phyloP scores from a whole-genome alignment of 2,797 vertebrate species.

The Bradypodion pumilum region DNA sequence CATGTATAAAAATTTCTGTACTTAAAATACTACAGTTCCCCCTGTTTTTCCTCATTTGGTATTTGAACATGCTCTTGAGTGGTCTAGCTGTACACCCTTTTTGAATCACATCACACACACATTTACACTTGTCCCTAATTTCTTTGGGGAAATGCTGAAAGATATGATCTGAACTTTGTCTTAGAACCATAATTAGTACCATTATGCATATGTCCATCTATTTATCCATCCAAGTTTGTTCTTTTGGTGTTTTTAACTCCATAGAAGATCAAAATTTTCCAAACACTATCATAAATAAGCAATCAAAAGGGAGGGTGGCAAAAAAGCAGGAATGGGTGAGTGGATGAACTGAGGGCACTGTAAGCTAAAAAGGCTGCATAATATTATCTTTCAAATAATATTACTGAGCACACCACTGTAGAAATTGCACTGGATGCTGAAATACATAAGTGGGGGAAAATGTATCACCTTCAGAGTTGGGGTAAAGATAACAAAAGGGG shows the following conservation, averaged over 20 bases:
- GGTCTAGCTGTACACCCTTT: too few species aligned
- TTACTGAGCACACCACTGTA: neutral
- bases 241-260: neutral
- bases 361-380: neutral
- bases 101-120: too few species aligned
- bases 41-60: too few species aligned
- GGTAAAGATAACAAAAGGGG: slow-evolving; percentile 13
- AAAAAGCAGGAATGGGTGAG: neutral
- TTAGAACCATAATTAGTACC: too few species aligned
- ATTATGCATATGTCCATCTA: too few species aligned
- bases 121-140: too few species aligned
- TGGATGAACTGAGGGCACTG: too few species aligned
- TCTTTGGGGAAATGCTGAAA: too few species aligned
- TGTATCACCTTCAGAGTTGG: slow-evolving; percentile 36
- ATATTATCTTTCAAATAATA: neutral
- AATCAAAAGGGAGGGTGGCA: neutral
- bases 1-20: too few species aligned
- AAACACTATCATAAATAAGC: neutral
- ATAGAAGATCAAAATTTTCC: neutral
- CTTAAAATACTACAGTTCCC: too few species aligned
- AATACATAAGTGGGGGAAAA: neutral
- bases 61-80: too few species aligned
- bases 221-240: neutral
- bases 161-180: too few species aligned
- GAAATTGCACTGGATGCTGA: neutral